phyloP scores from a whole-genome alignment of 2,797 vertebrate genomes.

The Coreius guichenoti region DNA sequence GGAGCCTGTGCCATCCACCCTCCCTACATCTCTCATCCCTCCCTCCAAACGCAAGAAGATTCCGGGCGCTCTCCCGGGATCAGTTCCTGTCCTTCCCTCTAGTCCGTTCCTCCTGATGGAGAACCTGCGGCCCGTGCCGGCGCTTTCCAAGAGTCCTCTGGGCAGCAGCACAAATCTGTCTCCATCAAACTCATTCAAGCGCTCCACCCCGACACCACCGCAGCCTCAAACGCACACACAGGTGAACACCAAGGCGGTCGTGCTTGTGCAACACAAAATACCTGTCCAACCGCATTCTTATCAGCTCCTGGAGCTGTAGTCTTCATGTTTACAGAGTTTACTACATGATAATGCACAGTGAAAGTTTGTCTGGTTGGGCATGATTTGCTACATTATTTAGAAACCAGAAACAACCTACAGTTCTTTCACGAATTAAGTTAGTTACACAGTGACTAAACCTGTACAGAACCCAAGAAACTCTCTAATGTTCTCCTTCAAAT shows the following conservation, averaged over 20 bases:
- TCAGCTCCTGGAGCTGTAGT: slow-evolving; percentile 29
- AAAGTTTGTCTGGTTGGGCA: not conserved
- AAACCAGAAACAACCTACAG: not conserved
- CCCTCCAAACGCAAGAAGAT: slow-evolving; percentile 91
- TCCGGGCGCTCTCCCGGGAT: slow-evolving; percentile 80
- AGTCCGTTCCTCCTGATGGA: slow-evolving; percentile 85
- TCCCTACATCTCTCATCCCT: slow-evolving; percentile 88
- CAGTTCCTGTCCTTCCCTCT: slow-evolving; percentile 83
- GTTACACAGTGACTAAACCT: not conserved
- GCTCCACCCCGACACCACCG: slow-evolving; percentile 61
- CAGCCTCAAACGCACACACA: slow-evolving; percentile 73
- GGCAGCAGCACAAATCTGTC: slow-evolving; percentile 83
- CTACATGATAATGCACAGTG: not conserved
- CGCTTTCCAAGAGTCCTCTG: slow-evolving; percentile 79
- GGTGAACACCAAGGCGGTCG: not conserved
- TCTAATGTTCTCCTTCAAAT: not conserved
- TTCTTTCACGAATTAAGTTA: not conserved
- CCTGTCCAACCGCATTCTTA: slow-evolving; percentile 72
- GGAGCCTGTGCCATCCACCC: slow-evolving; percentile 85
- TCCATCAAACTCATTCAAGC: slow-evolving; percentile 87
- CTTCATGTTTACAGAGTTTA: slow-evolving; percentile 27
- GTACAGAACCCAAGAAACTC: too few species aligned
- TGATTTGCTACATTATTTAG: not conserved
- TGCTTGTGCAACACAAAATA: slow-evolving; percentile 39
- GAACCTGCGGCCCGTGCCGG: slow-evolving; percentile 83